phyloP scores from a whole-genome alignment of 2,113 vertebrate species.

The Dromiciops gliroides region DNA sequence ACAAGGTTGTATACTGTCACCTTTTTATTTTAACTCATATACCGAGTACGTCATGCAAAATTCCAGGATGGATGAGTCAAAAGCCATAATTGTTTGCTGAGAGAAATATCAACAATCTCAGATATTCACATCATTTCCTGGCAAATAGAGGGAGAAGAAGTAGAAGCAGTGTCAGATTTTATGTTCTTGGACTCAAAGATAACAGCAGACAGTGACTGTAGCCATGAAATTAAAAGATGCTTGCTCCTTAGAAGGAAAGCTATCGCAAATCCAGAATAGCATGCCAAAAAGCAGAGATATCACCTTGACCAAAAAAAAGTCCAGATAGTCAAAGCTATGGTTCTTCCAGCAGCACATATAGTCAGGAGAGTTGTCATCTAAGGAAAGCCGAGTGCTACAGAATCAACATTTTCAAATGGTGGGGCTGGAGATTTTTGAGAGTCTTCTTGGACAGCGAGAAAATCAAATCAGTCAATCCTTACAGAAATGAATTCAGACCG shows the following conservation, averaged over 20 bases:
- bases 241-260: neutral
- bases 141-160: neutral
- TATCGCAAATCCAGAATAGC: neutral
- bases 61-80: neutral
- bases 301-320: no score
- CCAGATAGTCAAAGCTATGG: neutral
- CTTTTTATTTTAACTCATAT: neutral
- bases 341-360: neutral
- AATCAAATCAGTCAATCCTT: neutral
- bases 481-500: neutral
- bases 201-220: neutral
- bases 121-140: neutral
- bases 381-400: neutral
- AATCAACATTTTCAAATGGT: neutral
- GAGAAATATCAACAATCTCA: neutral
- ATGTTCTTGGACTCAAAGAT: neutral
- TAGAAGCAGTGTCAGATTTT: neutral
- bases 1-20: no score
- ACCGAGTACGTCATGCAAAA: neutral
- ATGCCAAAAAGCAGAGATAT: no score
- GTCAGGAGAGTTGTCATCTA: neutral
- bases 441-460: neutral
- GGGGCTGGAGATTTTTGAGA: neutral
- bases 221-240: neutral
- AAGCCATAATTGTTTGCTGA: neutral